Conservation (phyloP, 1,140 invertebrate species). For the Atopsyche davidsoni region DNA sequence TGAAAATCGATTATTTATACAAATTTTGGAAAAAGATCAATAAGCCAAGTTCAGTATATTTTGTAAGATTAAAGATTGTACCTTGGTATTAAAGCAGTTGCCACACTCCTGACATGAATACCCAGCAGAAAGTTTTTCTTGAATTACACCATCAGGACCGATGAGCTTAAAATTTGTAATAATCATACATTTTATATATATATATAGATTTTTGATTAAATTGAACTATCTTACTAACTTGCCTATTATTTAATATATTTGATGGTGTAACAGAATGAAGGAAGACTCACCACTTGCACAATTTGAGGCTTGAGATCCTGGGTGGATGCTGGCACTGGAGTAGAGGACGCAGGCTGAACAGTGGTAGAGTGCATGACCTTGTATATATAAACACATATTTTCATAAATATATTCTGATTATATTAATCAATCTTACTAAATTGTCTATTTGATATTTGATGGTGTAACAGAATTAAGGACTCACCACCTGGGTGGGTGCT, state of each 20-base stretch:
- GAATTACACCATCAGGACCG: constrained; percentile 42
- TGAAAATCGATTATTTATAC: constrained; percentile 52
- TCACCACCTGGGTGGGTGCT: constrained; percentile 28
- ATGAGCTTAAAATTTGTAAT: constrained; percentile 36
- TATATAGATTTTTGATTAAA: neutral
- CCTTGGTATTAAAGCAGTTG: constrained; percentile 47
- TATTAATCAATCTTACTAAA: constrained; percentile 9
- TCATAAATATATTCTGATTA: too few species aligned
- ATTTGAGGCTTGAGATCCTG: constrained; percentile 47
- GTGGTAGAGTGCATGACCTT: too few species aligned
- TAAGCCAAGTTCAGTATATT: neutral
- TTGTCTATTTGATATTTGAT: neutral
- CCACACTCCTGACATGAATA: constrained; percentile 47
- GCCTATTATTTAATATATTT: neutral
- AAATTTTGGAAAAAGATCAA: too few species aligned
- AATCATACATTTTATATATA: neutral
- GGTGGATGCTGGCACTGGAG: constrained; percentile 7
- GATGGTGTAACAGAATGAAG: neutral
- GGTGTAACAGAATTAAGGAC: neutral
- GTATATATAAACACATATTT: neutral
- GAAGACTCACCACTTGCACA: constrained; percentile 36
- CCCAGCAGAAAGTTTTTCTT: constrained; percentile 39
- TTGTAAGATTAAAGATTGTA: constrained; percentile 25
- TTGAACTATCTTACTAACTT: constrained; percentile 8
- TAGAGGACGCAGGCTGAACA: too few species aligned